These are phyloP conservation scores for Cyclopterus lumpus DNA, from an alignment of 2,797 vertebrate species.

Conservation along the genomic window DNA sequence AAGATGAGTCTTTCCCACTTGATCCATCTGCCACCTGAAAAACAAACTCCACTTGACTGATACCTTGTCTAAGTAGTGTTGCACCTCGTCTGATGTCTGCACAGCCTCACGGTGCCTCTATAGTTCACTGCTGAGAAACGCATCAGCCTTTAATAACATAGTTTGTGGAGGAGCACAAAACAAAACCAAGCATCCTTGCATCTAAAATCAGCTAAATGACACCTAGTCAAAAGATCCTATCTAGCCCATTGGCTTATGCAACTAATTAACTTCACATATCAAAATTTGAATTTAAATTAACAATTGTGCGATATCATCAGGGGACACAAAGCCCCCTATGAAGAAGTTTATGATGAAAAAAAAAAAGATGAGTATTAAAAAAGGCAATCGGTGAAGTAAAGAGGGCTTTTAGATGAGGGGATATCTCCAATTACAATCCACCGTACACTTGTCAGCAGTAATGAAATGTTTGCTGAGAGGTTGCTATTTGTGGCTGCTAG, in stretches of 20 bases:
- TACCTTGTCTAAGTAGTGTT: not conserved
- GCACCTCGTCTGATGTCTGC: slow-evolving; percentile 4
- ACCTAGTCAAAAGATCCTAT: slow-evolving; percentile 73
- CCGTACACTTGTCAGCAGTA: slow-evolving; percentile 84
- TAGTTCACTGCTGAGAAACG: slow-evolving; percentile 2
- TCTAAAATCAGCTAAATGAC: slow-evolving; percentile 68
- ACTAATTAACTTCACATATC: slow-evolving; percentile 83
- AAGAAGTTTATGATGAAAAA: slow-evolving; percentile 75
- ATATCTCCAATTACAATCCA: slow-evolving; percentile 85
- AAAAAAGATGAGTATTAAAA: slow-evolving; percentile 76
- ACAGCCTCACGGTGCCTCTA: not conserved
- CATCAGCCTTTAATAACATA: slow-evolving; percentile 17
- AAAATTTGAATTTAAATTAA: slow-evolving; percentile 87
- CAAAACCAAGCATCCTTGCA: slow-evolving; percentile 40
- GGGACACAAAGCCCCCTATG: slow-evolving; percentile 78
- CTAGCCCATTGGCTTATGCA: slow-evolving; percentile 76
- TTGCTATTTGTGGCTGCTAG: slow-evolving; percentile 77
- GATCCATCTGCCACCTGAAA: slow-evolving; percentile 52
- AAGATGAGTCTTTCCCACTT: slow-evolving; percentile 45
- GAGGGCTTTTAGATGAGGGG: slow-evolving; percentile 78
- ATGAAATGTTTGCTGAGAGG: slow-evolving; percentile 84
- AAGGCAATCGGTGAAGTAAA: slow-evolving; percentile 73
- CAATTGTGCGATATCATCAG: slow-evolving; percentile 81
- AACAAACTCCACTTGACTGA: slow-evolving; percentile 15
- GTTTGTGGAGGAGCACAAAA: slow-evolving; percentile 33